Evolutionary conservation across 2,113 vertebrate species (phyloP).

Genomic region (Psittacara wagleri): DNA sequence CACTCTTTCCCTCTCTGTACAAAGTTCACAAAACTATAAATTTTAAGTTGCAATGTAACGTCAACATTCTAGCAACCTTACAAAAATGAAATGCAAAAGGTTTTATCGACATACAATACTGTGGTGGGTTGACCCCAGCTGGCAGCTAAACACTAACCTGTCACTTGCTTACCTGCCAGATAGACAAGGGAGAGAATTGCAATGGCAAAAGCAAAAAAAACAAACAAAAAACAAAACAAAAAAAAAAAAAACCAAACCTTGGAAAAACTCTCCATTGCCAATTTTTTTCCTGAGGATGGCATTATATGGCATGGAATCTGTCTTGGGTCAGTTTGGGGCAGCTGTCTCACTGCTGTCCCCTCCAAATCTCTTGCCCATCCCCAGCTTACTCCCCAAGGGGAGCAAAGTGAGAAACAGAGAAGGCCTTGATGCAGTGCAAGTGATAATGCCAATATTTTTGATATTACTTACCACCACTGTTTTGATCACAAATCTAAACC

Average conservation of each 20-base stretch:
- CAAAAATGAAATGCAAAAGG: not conserved
- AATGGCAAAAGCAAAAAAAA: not conserved
- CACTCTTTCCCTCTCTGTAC: not conserved
- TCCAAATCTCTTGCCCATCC: not conserved
- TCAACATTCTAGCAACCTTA: not conserved
- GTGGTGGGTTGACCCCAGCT: not conserved
- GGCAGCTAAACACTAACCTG: not conserved
- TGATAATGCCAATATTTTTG: accelerated
- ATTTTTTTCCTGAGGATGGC: not conserved
- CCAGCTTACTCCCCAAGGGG: not conserved
- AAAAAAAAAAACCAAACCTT: not conserved
- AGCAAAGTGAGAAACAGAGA: not conserved
- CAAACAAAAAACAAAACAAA: not conserved
- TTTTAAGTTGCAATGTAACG: not conserved
- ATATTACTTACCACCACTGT: not conserved
- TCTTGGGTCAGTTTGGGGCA: not conserved
- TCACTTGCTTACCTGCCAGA: not conserved
- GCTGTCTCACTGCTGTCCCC: not conserved
- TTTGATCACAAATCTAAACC: not conserved
- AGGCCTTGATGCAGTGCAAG: accelerated
- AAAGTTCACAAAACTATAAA: not conserved
- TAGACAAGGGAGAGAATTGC: not conserved
- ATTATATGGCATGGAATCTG: not conserved
- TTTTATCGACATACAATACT: not conserved
- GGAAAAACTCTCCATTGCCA: not conserved